Base-by-base conservation (phyloP, 2,888 invertebrate genomes). In the Cynaeus angustus region DNA sequence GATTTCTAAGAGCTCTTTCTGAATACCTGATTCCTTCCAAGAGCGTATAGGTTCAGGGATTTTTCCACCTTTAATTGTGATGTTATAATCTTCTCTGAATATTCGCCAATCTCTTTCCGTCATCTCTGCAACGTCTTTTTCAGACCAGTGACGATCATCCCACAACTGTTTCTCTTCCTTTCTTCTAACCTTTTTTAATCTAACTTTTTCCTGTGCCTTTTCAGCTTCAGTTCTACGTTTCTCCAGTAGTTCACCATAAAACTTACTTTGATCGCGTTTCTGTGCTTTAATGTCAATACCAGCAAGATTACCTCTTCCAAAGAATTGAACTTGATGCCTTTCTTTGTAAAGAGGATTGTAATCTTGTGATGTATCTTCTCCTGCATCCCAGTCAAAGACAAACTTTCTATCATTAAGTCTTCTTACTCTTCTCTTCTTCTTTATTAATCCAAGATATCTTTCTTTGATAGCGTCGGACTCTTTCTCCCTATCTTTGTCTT, bases 321-420 rank as follows among this genome's bases (percentile, higher is more conserved):
- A 99, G 85, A 99, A 98, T 86, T 98, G 98, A 3, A 97, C 95
- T 86, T 98, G 96, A 86, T 99, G 99, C 53, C 95, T 89, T 78
- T 98, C 97, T 85, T 98, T 99, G 82, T 99, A 99, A 14, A 99
- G 87, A 70, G 92, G 91, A 85, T 99, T 99, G 82, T 99, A 99
- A 87, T 99, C 99, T 72, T 94, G 92, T 1, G 98, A 97, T 0
- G 99, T 99, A 81, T 99, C 99, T 85, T 99, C 99, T 0, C 95
- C 94, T 0, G 97, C 98, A 86, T 99, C 99, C 99, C 99, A 99
- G 86, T 99, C 99, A 85, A 99, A 99, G 0, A 99, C 99, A 88
- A 99, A 99, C 86, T 99, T 99, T 10, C 99, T 89, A 83, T 99
- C 99, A 86, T 99, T 99, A 43, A 99, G 86, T 71, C 99, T 88